Evolutionary conservation across 2,113 vertebrate species (phyloP), one percentile per base, ranked within the genome.

Genomic region (Neolamprologus cancellatus): DNA sequence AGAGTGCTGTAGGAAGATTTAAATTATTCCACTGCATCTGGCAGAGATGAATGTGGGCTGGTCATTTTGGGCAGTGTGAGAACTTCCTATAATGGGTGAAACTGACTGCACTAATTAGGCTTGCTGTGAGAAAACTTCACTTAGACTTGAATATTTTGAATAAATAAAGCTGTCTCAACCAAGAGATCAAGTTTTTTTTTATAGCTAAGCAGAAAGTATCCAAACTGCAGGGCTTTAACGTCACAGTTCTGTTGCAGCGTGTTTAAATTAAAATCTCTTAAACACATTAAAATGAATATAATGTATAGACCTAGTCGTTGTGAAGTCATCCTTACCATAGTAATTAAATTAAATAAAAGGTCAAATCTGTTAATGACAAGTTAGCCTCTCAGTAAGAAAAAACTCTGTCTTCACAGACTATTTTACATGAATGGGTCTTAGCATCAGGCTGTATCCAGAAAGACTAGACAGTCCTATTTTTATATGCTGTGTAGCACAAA

Each of bases 11-110:
- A 15, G 48, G 15, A 78, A 30, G 44, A 18, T 64, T 84, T 79
- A 11, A 90, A 88, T 91, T 78, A 91, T 90, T 89, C 88, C 82
- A 55, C 76, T 36, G 14, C 84, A 79, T 88, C 79, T 82, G 59
- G 41, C 34, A 10, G 32, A 64, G 57, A 66, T 69, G 79, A 59
- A 52, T 54, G 30, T 57, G 46, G 25, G 66, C 32, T 53, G 66
- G 76, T 79, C 55, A 87, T 87, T 90, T 86, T 86, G 46, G 64
- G 53, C 39, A 79, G 23, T n/a, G 41, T 2, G 28, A 59, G 13
- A 44, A 87, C 54, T 79, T 84, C 3, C 32, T 15, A 4, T 84
- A 74, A 79, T 79, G 46, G 86, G n/a, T 44, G 34, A 81, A 59
- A 86, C 50, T 87, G 48, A 79, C 28, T 20, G 53, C 23, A 12